Conservation (phyloP, 2,888 invertebrate species). For the Drosophila yooni region DNA sequence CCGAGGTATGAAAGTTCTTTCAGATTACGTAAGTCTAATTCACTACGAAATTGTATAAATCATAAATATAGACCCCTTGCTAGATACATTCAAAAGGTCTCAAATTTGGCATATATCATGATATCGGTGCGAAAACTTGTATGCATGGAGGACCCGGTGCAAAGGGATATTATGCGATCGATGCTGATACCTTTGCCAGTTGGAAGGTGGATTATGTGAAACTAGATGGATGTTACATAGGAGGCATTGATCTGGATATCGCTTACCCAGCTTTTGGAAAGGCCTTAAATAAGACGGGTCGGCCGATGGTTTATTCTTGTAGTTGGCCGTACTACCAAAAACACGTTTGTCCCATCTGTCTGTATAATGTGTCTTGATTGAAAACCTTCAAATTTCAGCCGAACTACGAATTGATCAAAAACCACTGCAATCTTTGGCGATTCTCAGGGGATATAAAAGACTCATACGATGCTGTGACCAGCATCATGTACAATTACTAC, state of each 20-base stretch:
- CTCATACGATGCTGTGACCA: slow-evolving; percentile 86
- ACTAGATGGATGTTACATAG: slow-evolving; percentile 90
- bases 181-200: slow-evolving; percentile 90
- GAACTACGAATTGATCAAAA: slow-evolving; percentile 86
- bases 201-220: slow-evolving; percentile 92
- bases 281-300: slow-evolving; percentile 89
- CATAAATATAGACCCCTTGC: not conserved
- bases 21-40: slow-evolving; percentile 88
- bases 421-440: slow-evolving; percentile 89
- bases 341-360: slow-evolving; percentile 51
- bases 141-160: slow-evolving; percentile 89
- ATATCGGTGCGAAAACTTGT: slow-evolving; percentile 90
- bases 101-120: slow-evolving; percentile 91
- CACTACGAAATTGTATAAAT: not conserved
- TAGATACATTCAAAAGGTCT: slow-evolving; percentile 89
- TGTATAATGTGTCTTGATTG: not conserved
- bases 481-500: slow-evolving; percentile 87
- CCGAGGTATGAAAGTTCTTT: slow-evolving; percentile 89
- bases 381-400: slow-evolving; percentile 80
- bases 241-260: slow-evolving; percentile 85
- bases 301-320: slow-evolving; percentile 91
- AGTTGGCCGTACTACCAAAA: slow-evolving; percentile 92
- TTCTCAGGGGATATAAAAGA: slow-evolving; percentile 88
- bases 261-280: slow-evolving; percentile 89
- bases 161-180: slow-evolving; percentile 87